Conservation (phyloP, 2,113 vertebrate genomes). For the Chaenocephalus aceratus region DNA sequence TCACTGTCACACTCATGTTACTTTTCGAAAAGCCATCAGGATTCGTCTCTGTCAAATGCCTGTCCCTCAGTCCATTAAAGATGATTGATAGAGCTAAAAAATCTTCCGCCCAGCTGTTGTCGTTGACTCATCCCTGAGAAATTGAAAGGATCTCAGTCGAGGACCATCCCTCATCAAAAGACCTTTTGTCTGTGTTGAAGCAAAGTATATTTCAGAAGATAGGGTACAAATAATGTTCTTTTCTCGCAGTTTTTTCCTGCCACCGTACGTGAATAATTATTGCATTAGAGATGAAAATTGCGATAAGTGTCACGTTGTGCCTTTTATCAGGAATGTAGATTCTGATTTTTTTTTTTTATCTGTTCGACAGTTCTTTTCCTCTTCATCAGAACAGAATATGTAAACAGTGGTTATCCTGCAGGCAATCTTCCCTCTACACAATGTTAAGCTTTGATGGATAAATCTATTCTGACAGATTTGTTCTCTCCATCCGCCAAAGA, state of each 20-base stretch:
- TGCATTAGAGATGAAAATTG: slow-evolving; percentile 43
- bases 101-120: slow-evolving; percentile 83
- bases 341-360: slow-evolving; percentile 11
- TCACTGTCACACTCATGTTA: slow-evolving; percentile 80
- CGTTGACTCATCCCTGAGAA: slow-evolving; percentile 73
- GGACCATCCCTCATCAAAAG: slow-evolving; percentile 67
- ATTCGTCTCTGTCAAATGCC: slow-evolving; percentile 82
- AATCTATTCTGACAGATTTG: slow-evolving; percentile 7
- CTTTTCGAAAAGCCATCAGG: slow-evolving; percentile 80
- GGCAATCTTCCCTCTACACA: slow-evolving; percentile 10
- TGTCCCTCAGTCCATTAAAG: slow-evolving; percentile 85
- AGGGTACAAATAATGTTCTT: slow-evolving; percentile 22
- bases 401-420: slow-evolving; percentile 32
- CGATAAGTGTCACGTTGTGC: slow-evolving; percentile 40
- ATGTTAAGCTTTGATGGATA: slow-evolving; percentile 40
- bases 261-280: slow-evolving; percentile 42
- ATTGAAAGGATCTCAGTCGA: slow-evolving; percentile 73
- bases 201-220: slow-evolving; percentile 54
- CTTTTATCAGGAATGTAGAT: slow-evolving; percentile 30
- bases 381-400: slow-evolving; percentile 23
- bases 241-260: background rate
- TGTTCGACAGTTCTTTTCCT: background rate
- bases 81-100: slow-evolving; percentile 82
- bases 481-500: slow-evolving; percentile 22
- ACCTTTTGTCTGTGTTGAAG: slow-evolving; percentile 67